A percentile compares a stretch with the other conserved stretches of the same genome.
phyloP scores from a whole-genome alignment of 1,140 invertebrate species.

The Procambarus clarkii region DNA sequence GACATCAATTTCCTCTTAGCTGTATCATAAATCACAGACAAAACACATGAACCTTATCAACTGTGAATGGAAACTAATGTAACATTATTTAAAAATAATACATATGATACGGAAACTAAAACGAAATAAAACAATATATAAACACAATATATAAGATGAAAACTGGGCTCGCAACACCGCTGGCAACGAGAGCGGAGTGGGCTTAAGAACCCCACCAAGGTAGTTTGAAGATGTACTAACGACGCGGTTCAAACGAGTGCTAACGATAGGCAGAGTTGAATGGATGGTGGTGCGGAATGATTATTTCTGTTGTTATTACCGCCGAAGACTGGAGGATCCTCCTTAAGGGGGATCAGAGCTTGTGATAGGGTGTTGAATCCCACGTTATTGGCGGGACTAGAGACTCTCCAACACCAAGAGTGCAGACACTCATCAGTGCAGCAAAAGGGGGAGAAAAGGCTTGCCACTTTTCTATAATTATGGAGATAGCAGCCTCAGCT shows the following conservation, averaged over 20 bases:
- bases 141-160: no score
- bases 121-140: no score
- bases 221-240: not conserved
- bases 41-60: no score
- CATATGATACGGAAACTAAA: no score
- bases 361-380: not conserved
- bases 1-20: no score
- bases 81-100: no score
- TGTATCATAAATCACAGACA: no score
- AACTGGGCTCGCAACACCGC: no score
- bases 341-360: not conserved
- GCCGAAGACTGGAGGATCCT: not conserved
- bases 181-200: not conserved
- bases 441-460: not conserved
- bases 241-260: not conserved
- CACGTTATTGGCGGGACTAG: not conserved
- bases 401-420: not conserved
- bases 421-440: not conserved
- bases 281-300: not conserved
- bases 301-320: slow-evolving; percentile 21
- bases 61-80: no score
- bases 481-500: not conserved
- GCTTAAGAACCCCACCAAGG: not conserved
- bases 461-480: not conserved
- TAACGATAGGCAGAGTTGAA: slow-evolving; percentile 2